These are phyloP conservation scores for Gymnothorax reevesii DNA, from an alignment of 2,797 vertebrate genomes.

Conservation along the genomic window DNA sequence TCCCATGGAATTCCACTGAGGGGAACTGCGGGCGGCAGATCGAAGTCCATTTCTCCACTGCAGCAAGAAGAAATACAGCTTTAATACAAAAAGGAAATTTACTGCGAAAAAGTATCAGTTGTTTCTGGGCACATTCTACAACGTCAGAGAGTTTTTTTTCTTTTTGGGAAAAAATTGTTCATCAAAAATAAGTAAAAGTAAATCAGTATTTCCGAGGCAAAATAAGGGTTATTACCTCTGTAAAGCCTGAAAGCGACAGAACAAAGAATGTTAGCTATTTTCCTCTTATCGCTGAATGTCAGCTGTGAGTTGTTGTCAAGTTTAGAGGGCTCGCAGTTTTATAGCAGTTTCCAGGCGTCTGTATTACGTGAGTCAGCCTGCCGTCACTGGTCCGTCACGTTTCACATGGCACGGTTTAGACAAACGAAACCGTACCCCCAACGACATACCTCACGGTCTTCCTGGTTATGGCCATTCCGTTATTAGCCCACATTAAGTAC, in stretches of 20 bases:
- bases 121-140: neutral
- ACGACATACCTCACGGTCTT: neutral
- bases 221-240: no score
- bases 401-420: neutral
- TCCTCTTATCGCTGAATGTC: neutral
- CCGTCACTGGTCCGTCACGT: neutral
- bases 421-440: neutral
- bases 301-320: neutral
- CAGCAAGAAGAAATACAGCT: neutral
- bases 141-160: neutral
- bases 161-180: neutral
- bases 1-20: conserved; percentile 70
- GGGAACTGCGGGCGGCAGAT: conserved; percentile 60
- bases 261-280: neutral
- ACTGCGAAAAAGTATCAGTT: neutral
- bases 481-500: conserved; percentile 45
- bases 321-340: neutral
- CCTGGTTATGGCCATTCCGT: no score
- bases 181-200: neutral
- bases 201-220: neutral
- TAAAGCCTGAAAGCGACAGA: neutral
- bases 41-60: conserved; percentile 69
- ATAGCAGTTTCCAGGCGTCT: conserved; percentile 3
- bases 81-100: neutral
- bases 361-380: neutral